phyloP scores from a whole-genome alignment of 2,797 vertebrate species.

The Diplodus sargus region DNA sequence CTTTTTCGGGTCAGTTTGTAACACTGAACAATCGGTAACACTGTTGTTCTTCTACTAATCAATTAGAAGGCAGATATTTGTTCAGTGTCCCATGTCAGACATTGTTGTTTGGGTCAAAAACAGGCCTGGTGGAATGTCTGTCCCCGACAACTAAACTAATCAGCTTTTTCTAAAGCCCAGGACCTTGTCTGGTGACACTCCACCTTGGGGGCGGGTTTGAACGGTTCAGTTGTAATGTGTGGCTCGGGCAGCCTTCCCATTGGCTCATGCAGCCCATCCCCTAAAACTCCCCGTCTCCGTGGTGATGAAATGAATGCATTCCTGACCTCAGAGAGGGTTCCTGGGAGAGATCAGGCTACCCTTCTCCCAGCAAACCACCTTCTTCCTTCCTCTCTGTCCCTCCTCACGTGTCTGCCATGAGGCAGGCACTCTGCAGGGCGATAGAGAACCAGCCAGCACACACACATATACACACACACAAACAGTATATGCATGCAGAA shows the following conservation, averaged over 20 bases:
- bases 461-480: background rate
- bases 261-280: conserved; percentile 71
- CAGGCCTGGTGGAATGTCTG: background rate
- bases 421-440: conserved; percentile 10
- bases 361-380: conserved; percentile 26
- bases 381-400: conserved; percentile 18
- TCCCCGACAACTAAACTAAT: conserved; percentile 21
- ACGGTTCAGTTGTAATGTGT: conserved; percentile 31
- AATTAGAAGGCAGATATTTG: background rate
- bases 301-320: conserved; percentile 69
- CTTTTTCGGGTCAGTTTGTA: background rate
- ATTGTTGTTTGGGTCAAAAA: conserved; percentile 13
- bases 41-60: background rate
- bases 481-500: conserved; percentile 11
- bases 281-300: conserved; percentile 50
- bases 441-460: background rate
- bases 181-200: conserved; percentile 19
- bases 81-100: background rate
- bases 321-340: conserved; percentile 56
- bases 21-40: background rate
- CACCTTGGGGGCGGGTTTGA: conserved; percentile 6
- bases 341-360: conserved; percentile 52
- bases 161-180: conserved; percentile 30
- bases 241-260: conserved; percentile 56
- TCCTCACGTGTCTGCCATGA: conserved; percentile 54